These are phyloP conservation scores for Spizaetus ornatus DNA, from an alignment of 2,113 vertebrate genomes.

Conservation along the genomic window DNA sequence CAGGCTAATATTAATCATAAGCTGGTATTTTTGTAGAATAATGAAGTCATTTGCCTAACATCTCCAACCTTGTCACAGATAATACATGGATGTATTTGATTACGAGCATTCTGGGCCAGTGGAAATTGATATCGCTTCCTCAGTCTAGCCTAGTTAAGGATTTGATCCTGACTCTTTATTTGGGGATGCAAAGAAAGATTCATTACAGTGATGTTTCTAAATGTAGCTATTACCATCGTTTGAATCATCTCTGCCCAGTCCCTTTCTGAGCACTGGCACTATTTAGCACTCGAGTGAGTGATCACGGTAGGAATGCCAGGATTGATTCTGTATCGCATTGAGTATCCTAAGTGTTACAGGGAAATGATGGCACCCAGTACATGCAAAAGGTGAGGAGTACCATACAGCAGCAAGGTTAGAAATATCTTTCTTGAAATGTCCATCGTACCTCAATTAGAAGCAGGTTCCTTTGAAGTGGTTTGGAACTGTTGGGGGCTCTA, in stretches of 20 bases:
- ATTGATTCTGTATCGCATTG: fast-evolving
- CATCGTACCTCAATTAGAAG: background rate
- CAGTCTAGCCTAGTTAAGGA: background rate
- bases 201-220: background rate
- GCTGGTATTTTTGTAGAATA: conserved; percentile 28
- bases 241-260: background rate
- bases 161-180: background rate
- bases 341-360: background rate
- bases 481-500: background rate
- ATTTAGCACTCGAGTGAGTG: background rate
- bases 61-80: conserved; percentile 18
- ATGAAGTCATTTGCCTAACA: conserved; percentile 39
- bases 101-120: background rate
- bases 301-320: background rate
- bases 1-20: conserved; percentile 25
- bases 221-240: background rate
- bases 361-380: background rate
- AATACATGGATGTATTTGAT: conserved; percentile 35
- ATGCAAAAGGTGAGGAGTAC: background rate
- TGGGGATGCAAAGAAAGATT: background rate
- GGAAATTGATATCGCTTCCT: background rate
- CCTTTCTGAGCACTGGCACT: background rate
- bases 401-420: background rate
- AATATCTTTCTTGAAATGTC: background rate
- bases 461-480: background rate